These are phyloP conservation scores for Squalus acanthias DNA, from an alignment of 2,797 vertebrate genomes.

Conservation along the genomic window DNA sequence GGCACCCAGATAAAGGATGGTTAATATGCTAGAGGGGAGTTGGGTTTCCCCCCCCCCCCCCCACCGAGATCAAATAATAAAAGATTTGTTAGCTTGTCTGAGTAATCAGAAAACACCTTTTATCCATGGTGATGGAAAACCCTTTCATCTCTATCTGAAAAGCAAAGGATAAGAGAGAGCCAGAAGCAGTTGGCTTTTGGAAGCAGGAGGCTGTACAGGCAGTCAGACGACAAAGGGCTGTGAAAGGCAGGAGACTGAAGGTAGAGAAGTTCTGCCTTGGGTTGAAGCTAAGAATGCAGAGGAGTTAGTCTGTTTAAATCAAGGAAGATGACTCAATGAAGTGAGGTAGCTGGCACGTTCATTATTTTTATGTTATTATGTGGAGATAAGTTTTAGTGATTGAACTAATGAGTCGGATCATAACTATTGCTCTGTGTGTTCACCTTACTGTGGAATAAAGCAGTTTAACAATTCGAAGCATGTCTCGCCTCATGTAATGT, in stretches of 20 bases:
- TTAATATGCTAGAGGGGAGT: not conserved
- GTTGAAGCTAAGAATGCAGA: not conserved
- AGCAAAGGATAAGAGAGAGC: not conserved
- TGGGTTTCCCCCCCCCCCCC: not conserved
- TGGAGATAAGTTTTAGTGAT: not conserved
- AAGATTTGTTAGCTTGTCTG: not conserved
- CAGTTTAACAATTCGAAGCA: not conserved
- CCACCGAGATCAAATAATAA: not conserved
- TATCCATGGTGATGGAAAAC: not conserved
- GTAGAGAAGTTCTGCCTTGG: not conserved
- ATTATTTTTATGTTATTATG: constrained; percentile 2
- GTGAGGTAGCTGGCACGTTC: not conserved
- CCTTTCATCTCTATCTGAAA: not conserved
- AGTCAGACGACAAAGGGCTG: not conserved
- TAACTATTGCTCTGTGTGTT: not conserved
- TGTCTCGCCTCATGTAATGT: not conserved
- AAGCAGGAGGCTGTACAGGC: not conserved
- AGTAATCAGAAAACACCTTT: not conserved
- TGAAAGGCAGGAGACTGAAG: not conserved
- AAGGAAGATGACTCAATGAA: not conserved
- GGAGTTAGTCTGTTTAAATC: not conserved
- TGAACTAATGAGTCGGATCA: not conserved
- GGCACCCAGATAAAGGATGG: too few species aligned
- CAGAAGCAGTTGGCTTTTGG: not conserved
- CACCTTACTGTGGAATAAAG: not conserved